Evolutionary conservation across 2,888 invertebrate species (phyloP).

Genomic region (Trachelus iudaicus): DNA sequence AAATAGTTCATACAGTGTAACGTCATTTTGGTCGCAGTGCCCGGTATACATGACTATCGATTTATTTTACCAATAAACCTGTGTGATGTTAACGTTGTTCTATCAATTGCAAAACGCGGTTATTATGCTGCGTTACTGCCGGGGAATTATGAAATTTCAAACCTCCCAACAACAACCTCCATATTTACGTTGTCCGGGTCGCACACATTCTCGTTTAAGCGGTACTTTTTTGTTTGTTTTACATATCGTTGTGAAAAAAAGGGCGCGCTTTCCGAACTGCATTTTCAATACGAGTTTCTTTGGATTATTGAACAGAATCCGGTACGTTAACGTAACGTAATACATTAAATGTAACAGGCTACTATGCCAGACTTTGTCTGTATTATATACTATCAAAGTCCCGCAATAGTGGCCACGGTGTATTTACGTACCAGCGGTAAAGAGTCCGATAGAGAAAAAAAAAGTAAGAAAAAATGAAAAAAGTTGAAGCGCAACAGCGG

Average conservation of each 20-base stretch:
- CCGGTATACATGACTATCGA: conserved; percentile 19
- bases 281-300: background rate
- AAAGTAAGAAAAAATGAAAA: background rate
- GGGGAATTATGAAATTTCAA: background rate
- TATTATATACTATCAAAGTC: conserved; percentile 31
- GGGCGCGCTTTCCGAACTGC: background rate
- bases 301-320: background rate
- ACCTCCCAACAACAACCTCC: background rate
- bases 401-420: conserved; percentile 32
- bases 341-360: background rate
- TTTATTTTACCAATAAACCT: conserved; percentile 23
- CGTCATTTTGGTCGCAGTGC: background rate
- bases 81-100: background rate
- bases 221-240: background rate
- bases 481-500: background rate
- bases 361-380: conserved; percentile 15
- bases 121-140: background rate
- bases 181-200: background rate
- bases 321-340: background rate
- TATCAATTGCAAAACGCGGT: background rate
- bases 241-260: background rate
- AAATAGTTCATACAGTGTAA: background rate
- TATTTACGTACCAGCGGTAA: background rate
- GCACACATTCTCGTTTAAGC: background rate
- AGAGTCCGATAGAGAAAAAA: background rate